Percentiles rank a stretch among this genome's conserved stretches.
Evolutionary conservation across 2,797 vertebrate species (phyloP).

Genomic region (Hybognathus amarus): DNA sequence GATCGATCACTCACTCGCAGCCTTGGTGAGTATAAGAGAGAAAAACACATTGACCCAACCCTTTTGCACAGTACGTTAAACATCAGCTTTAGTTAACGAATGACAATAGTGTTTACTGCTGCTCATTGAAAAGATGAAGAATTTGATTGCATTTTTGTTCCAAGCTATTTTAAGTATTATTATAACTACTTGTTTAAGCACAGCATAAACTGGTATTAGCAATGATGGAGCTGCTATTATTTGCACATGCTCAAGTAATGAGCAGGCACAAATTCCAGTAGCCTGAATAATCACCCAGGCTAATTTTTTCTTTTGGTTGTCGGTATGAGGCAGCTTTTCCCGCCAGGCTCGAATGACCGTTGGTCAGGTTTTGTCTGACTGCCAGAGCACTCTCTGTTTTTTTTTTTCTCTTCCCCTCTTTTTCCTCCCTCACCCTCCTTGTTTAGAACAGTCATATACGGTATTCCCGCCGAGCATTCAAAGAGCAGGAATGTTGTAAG

Average conservation of each 20-base stretch:
- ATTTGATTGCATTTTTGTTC: background rate
- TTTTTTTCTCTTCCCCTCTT: background rate
- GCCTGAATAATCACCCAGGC: background rate
- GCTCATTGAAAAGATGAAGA: background rate
- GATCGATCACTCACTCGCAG: too few species aligned
- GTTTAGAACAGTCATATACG: constrained; percentile 31
- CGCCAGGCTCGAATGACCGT: background rate
- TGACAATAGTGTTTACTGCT: background rate
- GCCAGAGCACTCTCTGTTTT: constrained; percentile 12
- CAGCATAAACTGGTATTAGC: background rate
- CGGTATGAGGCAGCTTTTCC: background rate
- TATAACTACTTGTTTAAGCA: background rate
- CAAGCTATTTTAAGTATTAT: background rate
- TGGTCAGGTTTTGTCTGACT: background rate
- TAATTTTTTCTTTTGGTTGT: background rate
- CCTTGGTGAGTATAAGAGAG: background rate
- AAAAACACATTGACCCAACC: too few species aligned
- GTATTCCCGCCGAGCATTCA: constrained; percentile 37
- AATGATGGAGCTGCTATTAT: constrained; percentile 12
- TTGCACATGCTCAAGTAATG: constrained; percentile 1
- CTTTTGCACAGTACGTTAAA: background rate
- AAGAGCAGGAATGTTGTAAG: constrained; percentile 22
- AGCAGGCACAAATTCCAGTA: constrained; percentile 6
- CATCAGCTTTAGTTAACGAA: background rate
- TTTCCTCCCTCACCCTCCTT: background rate